phyloP scores from a whole-genome alignment of 1,140 invertebrate species.

The Micrasema minimum region DNA sequence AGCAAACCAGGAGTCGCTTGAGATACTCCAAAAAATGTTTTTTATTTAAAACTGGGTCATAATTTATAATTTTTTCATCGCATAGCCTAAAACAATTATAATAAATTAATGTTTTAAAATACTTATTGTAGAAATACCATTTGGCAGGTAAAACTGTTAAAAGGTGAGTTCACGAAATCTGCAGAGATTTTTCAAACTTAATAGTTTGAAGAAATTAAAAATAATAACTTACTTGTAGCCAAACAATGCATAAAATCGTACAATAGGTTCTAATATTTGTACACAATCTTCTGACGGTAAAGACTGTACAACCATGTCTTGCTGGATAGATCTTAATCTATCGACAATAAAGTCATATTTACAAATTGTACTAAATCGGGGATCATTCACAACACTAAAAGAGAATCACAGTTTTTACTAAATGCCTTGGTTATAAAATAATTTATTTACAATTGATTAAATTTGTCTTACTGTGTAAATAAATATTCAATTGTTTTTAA shows the following conservation, averaged over 20 bases:
- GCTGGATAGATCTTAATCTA: constrained; percentile 47
- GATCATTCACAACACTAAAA: constrained; percentile 44
- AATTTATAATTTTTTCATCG: constrained; percentile 40
- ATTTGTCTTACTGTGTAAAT: too few relatives aligned
- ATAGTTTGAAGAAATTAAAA: too few relatives aligned
- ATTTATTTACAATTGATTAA: not conserved
- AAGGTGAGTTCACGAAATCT: too few relatives aligned
- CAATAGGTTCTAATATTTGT: constrained; percentile 46
- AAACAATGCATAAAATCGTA: constrained; percentile 44
- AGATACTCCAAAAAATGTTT: constrained; percentile 47
- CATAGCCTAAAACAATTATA: constrained; percentile 48
- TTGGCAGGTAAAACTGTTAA: too few relatives aligned
- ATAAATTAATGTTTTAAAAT: too few relatives aligned
- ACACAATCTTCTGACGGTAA: constrained; percentile 37
- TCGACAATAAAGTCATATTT: constrained; percentile 44
- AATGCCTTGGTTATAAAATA: not conserved
- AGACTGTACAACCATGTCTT: constrained; percentile 46
- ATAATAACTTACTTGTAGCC: constrained; percentile 36
- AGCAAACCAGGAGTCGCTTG: constrained; percentile 43
- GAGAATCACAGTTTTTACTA: not conserved
- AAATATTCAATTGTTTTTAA: too few relatives aligned
- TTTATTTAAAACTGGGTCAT: constrained; percentile 46
- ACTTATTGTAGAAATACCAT: too few relatives aligned
- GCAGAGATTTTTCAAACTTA: too few relatives aligned
- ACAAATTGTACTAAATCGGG: constrained; percentile 29